Evolutionary conservation across 2,888 invertebrate genomes (phyloP), one percentile per base, ranked within the genome.

Genomic region (Stenchaetothrips biformis): DNA sequence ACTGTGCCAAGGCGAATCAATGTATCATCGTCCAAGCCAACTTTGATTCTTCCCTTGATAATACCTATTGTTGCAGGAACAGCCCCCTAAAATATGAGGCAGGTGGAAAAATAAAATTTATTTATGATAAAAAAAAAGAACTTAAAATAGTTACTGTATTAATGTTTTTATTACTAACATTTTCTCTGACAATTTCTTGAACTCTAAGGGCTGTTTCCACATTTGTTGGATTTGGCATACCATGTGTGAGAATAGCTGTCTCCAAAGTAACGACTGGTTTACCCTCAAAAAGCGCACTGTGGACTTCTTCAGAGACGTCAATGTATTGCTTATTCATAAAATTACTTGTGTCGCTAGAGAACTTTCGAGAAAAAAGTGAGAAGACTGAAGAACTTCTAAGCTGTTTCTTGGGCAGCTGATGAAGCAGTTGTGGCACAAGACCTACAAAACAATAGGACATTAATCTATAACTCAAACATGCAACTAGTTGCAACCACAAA

Each of bases 171-270:
- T 8, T 11, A 83, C 83, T 87, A 86, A 93, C 94, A 88, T 91
- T 89, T 82, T 90, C 85, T 84, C 93, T 90, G 37, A 99, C 91
- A 82, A 93, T 90, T 80, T 91, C 88, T 87, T 98, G 96, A 0
- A 98, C 94, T 85, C 91, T 89, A 74, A 91, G 81, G 7, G 98
- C 98, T 53, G 96, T 97, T 83, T 93, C 89, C 79, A 97, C 88
- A 88, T 99, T 99, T 80, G 93, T 89, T 0, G 99, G 99, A 87
- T 92, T 94, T 0, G 98, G 98, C 95, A 99, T 96, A 77, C 99
- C 99, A 88, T 99, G 99, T 0, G 98, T 98, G 82, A 99, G 95
- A 82, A 99, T 97, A 0, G 99, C 97, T 9, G 98, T 97, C 89
- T 99, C 99, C 83, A 99, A 88, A 2, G 98, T 98, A 25, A 99